Evolutionary conservation across 2,113 vertebrate species (phyloP).

Genomic region (Merops nubicus): DNA sequence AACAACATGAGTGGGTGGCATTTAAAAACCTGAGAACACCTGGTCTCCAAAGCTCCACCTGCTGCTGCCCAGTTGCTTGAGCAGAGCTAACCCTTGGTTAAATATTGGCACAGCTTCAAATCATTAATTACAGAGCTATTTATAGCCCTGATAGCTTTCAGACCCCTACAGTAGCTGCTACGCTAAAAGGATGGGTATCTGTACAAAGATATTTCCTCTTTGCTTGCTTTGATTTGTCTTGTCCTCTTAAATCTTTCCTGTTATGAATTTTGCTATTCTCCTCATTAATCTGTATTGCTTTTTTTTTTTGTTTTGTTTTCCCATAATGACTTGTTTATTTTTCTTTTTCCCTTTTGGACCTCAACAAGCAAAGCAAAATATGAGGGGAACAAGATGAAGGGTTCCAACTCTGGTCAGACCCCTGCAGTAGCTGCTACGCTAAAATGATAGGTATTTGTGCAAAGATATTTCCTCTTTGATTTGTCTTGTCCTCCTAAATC

Average conservation of each 20-base stretch:
- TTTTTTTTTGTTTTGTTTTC: neutral
- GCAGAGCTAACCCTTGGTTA: neutral
- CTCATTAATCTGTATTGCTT: too few relatives aligned
- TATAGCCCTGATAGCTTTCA: neutral
- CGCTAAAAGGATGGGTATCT: neutral
- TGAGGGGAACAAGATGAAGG: neutral
- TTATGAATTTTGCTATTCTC: neutral
- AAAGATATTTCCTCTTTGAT: neutral
- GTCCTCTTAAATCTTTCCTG: neutral
- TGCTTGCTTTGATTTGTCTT: neutral
- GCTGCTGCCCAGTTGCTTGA: neutral
- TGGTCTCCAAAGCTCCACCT: neutral
- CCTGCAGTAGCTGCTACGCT: neutral
- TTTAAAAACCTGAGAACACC: neutral
- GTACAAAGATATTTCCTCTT: neutral
- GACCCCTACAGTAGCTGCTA: neutral
- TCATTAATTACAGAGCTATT: neutral
- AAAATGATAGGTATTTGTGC: neutral
- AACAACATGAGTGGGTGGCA: accelerated
- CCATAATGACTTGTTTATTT: neutral
- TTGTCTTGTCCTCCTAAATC: neutral
- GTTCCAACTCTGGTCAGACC: neutral
- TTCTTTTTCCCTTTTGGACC: neutral
- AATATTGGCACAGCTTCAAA: neutral
- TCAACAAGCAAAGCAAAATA: neutral